phyloP scores from a whole-genome alignment of 2,888 invertebrate species.

The Diarsia dahlii region DNA sequence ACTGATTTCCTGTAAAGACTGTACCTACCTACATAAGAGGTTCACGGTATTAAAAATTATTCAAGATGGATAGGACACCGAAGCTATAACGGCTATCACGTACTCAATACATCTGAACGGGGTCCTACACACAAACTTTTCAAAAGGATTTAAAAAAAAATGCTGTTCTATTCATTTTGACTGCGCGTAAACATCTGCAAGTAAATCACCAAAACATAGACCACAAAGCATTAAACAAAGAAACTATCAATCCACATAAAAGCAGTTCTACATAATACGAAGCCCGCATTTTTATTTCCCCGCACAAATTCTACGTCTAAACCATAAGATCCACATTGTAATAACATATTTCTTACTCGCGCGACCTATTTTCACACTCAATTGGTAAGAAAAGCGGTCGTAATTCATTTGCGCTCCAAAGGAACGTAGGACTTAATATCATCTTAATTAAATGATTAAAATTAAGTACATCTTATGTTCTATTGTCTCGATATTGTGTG shows the following conservation, averaged over 20 bases:
- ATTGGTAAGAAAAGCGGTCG: constrained; percentile 43
- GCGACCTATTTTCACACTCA: constrained; percentile 53
- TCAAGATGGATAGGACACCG: too few relatives aligned
- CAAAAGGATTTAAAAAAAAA: too few relatives aligned
- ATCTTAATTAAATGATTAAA: constrained; percentile 58
- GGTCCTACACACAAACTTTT: too few relatives aligned
- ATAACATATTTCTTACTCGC: constrained; percentile 47
- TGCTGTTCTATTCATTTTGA: too few relatives aligned
- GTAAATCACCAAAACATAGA: background rate
- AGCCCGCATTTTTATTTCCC: background rate
- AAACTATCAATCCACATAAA: constrained; percentile 7
- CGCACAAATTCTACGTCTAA: background rate
- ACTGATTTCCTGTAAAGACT: too few relatives aligned
- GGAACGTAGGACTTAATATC: constrained; percentile 35
- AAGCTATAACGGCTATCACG: too few relatives aligned
- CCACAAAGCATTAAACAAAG: background rate
- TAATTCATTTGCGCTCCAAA: constrained; percentile 40
- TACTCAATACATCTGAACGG: too few relatives aligned
- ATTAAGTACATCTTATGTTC: constrained; percentile 31
- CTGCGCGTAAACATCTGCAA: background rate
- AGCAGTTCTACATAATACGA: background rate
- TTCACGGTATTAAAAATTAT: too few relatives aligned
- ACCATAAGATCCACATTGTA: constrained; percentile 14
- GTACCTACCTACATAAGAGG: too few relatives aligned
- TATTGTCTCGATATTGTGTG: constrained; percentile 26